Percentiles rank a stretch among this genome's conserved stretches.
phyloP scores from a whole-genome alignment of 2,797 vertebrate species.

The Selene dorsalis region DNA sequence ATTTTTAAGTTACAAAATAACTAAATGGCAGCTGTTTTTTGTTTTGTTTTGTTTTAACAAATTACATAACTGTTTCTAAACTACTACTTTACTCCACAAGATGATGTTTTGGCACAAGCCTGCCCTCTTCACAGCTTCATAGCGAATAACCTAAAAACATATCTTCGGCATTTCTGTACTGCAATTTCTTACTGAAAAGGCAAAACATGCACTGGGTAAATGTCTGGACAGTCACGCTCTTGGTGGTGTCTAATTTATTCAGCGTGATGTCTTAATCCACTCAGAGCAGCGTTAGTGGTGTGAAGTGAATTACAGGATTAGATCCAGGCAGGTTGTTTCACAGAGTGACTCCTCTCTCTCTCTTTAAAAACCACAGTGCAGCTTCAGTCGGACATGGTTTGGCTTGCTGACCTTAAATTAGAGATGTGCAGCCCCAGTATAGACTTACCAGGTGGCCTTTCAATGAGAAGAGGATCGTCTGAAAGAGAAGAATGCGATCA shows the following conservation, averaged over 20 bases:
- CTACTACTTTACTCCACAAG: not conserved
- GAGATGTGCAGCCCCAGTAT: not conserved
- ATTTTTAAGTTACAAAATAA: no score
- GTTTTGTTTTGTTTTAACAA: not conserved
- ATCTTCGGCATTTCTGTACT: not conserved
- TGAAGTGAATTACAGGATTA: not conserved
- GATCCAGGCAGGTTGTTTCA: not conserved
- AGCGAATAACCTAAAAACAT: not conserved
- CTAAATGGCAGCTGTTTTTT: no score
- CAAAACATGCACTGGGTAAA: not conserved
- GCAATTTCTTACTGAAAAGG: not conserved
- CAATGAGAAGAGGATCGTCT: constrained; percentile 98
- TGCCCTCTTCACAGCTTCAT: not conserved
- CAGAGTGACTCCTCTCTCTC: not conserved
- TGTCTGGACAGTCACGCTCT: not conserved
- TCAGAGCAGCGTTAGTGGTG: not conserved
- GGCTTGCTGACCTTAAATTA: constrained; percentile 29
- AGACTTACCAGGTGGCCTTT: constrained; percentile 95
- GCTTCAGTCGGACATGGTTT: constrained; percentile 14
- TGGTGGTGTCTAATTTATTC: not conserved
- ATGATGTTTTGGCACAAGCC: not conserved
- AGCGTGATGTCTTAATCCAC: not conserved
- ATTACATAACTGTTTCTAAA: not conserved
- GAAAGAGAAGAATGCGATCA: constrained; percentile 64
- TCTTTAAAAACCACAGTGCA: not conserved